A percentile compares a stretch with the other conserved stretches of the same genome.
These are phyloP conservation scores for Agrochola macilenta DNA, from an alignment of 2,888 invertebrate species.

Conservation along the genomic window DNA sequence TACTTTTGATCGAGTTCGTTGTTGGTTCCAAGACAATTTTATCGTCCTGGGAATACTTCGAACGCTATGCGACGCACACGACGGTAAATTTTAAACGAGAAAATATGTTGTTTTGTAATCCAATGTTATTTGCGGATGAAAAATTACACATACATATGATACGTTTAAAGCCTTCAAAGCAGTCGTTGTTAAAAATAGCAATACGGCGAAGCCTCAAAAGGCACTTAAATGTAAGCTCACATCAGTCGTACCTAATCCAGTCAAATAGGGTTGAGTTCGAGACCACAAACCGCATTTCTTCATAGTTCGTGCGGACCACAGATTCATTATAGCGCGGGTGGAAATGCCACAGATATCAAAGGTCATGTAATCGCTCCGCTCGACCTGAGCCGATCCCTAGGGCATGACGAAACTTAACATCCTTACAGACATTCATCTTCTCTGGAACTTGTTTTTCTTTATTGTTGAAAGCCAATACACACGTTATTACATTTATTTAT, in stretches of 20 bases:
- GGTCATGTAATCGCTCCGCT: constrained; percentile 71
- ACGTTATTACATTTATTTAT: constrained; percentile 48
- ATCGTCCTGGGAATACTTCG: constrained; percentile 55
- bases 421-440: constrained; percentile 60
- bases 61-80: constrained; percentile 35
- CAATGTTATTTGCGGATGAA: constrained; percentile 39
- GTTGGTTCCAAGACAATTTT: constrained; percentile 55
- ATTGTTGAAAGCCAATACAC: constrained; percentile 54
- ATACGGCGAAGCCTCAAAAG: constrained; percentile 27
- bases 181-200: constrained; percentile 32
- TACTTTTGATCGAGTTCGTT: constrained; percentile 62
- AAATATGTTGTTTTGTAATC: constrained; percentile 46
- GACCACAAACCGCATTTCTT: constrained; percentile 74
- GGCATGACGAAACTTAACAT: constrained; percentile 65
- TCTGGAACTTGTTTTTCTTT: constrained; percentile 57
- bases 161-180: constrained; percentile 28
- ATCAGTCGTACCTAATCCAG: constrained; percentile 57
- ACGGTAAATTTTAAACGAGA: constrained; percentile 50
- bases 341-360: constrained; percentile 72
- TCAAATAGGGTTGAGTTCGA: constrained; percentile 70
- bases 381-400: constrained; percentile 68
- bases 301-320: constrained; percentile 71
- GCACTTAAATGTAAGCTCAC: constrained; percentile 47
- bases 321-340: constrained; percentile 72
- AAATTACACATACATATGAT: constrained; percentile 28